Conservation (phyloP, 2,888 invertebrate genomes). For the Petrolisthes manimaculis region DNA sequence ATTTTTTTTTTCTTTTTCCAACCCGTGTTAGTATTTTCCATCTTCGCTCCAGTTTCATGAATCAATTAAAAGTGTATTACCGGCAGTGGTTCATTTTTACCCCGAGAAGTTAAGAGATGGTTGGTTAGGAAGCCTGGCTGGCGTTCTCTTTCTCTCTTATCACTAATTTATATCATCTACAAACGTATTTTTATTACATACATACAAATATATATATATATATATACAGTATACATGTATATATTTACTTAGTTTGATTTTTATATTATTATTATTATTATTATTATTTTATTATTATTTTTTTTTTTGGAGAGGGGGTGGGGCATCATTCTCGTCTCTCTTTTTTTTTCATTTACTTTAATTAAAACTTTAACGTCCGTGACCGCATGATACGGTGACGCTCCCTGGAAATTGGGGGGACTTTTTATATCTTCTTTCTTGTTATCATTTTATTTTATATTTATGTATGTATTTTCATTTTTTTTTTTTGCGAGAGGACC, state of each 20-base stretch:
- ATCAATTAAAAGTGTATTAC: slow-evolving; percentile 45
- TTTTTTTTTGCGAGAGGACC: neutral
- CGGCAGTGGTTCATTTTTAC: slow-evolving; percentile 23
- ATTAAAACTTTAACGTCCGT: neutral
- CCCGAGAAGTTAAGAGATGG: neutral
- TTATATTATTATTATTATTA: too few species aligned
- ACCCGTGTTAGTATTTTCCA: slow-evolving; percentile 19
- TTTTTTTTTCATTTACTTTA: slow-evolving; percentile 3
- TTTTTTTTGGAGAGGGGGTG: neutral
- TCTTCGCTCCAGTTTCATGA: slow-evolving; percentile 36
- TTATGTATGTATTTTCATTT: neutral
- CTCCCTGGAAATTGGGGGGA: neutral
- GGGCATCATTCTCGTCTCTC: neutral
- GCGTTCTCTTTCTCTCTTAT: slow-evolving; percentile 11
- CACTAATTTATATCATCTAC: slow-evolving; percentile 26
- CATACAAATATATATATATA: too few species aligned
- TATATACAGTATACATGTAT: too few species aligned
- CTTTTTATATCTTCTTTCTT: neutral
- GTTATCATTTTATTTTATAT: neutral
- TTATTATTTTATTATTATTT: neutral
- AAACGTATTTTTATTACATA: too few species aligned
- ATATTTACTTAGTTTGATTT: too few species aligned
- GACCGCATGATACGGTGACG: neutral
- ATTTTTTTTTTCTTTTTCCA: neutral
- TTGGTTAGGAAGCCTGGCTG: neutral